These are phyloP conservation scores for Orius insidiosus DNA, from an alignment of 1,140 invertebrate species.

Conservation along the genomic window DNA sequence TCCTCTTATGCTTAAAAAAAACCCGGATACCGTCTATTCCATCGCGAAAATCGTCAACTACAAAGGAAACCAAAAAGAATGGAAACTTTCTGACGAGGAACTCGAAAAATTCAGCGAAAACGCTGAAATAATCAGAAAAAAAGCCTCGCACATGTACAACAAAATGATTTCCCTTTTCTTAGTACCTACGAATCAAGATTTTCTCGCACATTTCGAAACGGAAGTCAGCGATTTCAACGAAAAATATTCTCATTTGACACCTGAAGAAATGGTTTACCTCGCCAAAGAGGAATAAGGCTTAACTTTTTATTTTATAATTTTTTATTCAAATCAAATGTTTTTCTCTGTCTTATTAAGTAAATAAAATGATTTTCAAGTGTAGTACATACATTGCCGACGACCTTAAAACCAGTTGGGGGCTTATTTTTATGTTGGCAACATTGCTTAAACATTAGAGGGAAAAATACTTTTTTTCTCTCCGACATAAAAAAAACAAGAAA, in stretches of 20 bases:
- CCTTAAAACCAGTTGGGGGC: no score
- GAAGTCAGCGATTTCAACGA: conserved; percentile 36
- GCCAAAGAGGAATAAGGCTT: conserved; percentile 29
- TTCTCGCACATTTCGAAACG: conserved; percentile 39
- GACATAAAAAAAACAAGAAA: no score
- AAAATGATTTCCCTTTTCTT: conserved; percentile 37
- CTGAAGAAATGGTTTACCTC: conserved; percentile 33
- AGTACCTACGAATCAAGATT: conserved; percentile 30
- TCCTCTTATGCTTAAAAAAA: conserved; percentile 61
- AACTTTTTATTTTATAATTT: no score
- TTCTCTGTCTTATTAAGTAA: no score
- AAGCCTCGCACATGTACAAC: conserved; percentile 43
- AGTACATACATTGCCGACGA: no score
- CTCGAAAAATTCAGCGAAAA: conserved; percentile 37
- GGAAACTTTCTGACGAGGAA: conserved; percentile 37
- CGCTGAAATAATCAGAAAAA: conserved; percentile 43
- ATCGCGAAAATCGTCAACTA: conserved; percentile 35
- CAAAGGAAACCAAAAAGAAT: conserved; percentile 52
- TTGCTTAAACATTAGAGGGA: no score
- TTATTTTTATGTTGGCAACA: no score
- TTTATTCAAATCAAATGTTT: no score
- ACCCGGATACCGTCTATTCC: conserved; percentile 63
- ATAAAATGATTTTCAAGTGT: no score
- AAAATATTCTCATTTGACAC: conserved; percentile 35
- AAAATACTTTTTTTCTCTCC: no score